Evolutionary conservation across 2,797 vertebrate genomes (phyloP).

Genomic region (Lacerta viridis): DNA sequence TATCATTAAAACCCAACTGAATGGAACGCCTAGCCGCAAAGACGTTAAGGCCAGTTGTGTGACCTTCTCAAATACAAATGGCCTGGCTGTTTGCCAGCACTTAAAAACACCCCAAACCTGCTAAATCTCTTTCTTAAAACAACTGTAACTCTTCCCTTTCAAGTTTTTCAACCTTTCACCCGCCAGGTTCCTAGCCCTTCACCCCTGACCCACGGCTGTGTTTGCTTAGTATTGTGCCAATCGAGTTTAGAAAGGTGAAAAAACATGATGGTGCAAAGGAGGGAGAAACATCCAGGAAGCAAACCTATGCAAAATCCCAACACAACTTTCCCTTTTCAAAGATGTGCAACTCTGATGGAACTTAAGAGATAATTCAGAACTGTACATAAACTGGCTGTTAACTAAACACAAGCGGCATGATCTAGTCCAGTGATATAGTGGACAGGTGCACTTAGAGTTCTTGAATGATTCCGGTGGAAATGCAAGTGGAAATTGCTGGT

Average conservation of each 20-base stretch:
- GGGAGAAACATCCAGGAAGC: slow-evolving; percentile 72
- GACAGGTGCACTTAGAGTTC: too few relatives aligned
- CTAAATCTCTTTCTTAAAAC: slow-evolving; percentile 81
- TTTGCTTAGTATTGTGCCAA: slow-evolving; percentile 85
- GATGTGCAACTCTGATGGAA: not conserved
- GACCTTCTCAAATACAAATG: slow-evolving; percentile 56
- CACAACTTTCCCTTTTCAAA: not conserved
- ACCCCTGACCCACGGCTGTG: slow-evolving; percentile 88
- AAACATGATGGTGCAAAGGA: slow-evolving; percentile 65
- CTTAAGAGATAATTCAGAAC: not conserved
- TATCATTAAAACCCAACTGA: slow-evolving; percentile 61
- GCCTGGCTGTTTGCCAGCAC: slow-evolving; percentile 51
- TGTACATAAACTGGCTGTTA: not conserved
- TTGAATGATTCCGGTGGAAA: too few relatives aligned
- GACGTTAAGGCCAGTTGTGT: slow-evolving; percentile 64
- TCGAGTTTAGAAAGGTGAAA: slow-evolving; percentile 86
- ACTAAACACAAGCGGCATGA: not conserved
- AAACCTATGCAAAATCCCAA: not conserved
- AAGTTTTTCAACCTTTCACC: slow-evolving; percentile 93
- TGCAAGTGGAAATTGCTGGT: too few relatives aligned
- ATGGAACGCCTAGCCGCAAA: slow-evolving; percentile 55
- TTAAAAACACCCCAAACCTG: slow-evolving; percentile 73
- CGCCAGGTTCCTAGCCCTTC: slow-evolving; percentile 80
- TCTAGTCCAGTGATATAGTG: not conserved
- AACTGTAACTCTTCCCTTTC: slow-evolving; percentile 85